Conservation (phyloP, 2,113 vertebrate species). For the Melanocharis versteri region DNA sequence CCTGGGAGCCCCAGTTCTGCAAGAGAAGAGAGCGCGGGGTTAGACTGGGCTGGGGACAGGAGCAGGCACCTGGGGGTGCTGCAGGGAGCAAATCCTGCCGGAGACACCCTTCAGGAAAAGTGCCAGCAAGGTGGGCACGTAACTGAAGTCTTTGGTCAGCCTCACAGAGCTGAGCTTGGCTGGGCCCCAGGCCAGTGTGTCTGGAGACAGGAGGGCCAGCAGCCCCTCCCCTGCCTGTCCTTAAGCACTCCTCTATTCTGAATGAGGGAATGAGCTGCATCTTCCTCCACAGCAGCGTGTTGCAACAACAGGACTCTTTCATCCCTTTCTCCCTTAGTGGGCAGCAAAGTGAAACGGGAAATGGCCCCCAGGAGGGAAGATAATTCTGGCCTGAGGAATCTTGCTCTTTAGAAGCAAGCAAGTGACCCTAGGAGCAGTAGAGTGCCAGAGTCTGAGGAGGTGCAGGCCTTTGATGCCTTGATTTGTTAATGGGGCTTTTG, state of each 20-base stretch:
- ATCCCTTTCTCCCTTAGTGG: not conserved
- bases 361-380: not conserved
- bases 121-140: accelerated
- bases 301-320: not conserved
- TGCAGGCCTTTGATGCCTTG: constrained; percentile 60
- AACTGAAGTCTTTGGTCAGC: not conserved
- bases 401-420: constrained; percentile 45
- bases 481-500: constrained; percentile 61
- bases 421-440: not conserved
- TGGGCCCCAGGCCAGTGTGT: accelerated
- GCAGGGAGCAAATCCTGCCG: not conserved
- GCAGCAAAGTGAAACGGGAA: constrained; percentile 3
- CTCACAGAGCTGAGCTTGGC: not conserved
- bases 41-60: not conserved
- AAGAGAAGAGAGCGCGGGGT: constrained; percentile 53
- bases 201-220: not conserved
- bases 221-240: not conserved
- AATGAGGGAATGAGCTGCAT: not conserved
- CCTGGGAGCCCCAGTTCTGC: constrained; percentile 78
- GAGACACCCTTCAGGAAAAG: not conserved
- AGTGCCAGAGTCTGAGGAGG: constrained; percentile 16
- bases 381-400: constrained; percentile 33
- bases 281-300: not conserved
- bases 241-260: not conserved
- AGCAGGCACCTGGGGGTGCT: not conserved